Base-by-base conservation (phyloP, 2,797 vertebrate genomes). In the Gymnocypris eckloni region DNA sequence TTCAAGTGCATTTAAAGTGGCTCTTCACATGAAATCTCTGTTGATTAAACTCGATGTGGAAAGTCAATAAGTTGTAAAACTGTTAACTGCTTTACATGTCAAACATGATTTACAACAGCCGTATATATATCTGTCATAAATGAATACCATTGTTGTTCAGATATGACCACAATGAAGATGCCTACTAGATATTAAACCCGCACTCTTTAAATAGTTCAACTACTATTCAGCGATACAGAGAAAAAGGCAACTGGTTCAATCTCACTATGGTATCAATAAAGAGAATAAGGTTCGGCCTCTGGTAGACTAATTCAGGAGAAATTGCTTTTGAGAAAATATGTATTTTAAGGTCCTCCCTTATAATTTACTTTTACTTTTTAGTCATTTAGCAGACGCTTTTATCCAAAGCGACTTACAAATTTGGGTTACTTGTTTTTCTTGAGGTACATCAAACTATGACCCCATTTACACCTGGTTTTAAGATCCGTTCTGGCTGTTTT, bases 1-100 rank as follows among this genome's bases (percentile, higher is more conserved):
- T 84, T 84, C 83, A 83, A 76, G 43, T 76, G 66, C 71, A 52
- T 76, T 75, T 39, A 50, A 76, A 76, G 43, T n/a, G 41, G 56
- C 70, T 75, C 56, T 50, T 64, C 71, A 59, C 50, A 39, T 4
- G 7, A 66, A 66, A 83, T 83, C 43, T 76, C 56, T 52, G 71
- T 48, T 64, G 52, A 22, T 18, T 3, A 50, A 45, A 43, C 78
- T 66, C 6, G 5, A 28, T n/a, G 54, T n/a, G 54, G 39, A 78
- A n/a, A 41, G 54, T 59, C 33, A 33, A 28, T 45, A 61, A 39
- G 59, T 39, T 39, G 56, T 75, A 25, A 48, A 83, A 37, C 12
- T 3, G 56, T 28, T 39, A 82, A 82, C 37, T 71, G 67, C 50
- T n/a, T 50, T 25, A 28, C 45, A 52, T 25, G 18, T 45, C 25